Percentiles rank a stretch among this genome's conserved stretches.
These are phyloP conservation scores for Laticauda colubrina DNA, from an alignment of 2,113 vertebrate genomes.

Conservation along the genomic window DNA sequence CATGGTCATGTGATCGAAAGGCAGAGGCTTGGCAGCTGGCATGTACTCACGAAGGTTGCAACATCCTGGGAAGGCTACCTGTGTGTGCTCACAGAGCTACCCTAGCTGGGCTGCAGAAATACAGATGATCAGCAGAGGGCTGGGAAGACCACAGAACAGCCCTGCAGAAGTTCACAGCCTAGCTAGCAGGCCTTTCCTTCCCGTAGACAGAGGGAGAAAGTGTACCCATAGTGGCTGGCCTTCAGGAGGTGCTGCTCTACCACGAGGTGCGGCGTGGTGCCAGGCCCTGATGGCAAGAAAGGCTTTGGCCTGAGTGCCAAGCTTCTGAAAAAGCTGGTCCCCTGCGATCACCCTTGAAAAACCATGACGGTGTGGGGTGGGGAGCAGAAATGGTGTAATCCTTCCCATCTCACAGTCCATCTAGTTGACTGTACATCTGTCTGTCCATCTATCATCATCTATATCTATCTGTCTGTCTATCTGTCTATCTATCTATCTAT, in stretches of 20 bases:
- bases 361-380: no score
- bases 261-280: no score
- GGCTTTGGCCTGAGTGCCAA: not conserved
- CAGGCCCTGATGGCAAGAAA: not conserved
- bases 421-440: no score
- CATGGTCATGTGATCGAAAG: rapidly evolving
- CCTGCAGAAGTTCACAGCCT: not conserved
- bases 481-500: no score
- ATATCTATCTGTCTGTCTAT: no score
- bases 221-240: not conserved
- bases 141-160: not conserved
- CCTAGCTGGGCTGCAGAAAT: not conserved
- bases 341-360: not conserved
- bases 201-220: not conserved
- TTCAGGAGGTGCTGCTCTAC: no score
- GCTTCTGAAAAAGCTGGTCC: not conserved
- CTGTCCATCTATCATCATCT: no score
- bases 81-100: not conserved
- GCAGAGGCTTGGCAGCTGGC: not conserved
- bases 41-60: not conserved
- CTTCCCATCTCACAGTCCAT: no score
- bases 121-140: not conserved
- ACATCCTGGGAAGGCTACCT: rapidly evolving
- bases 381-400: no score
- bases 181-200: not conserved